These are phyloP conservation scores for Imbricaverruca yamaguchii DNA, from an alignment of 2,888 invertebrate species.

Conservation along the genomic window DNA sequence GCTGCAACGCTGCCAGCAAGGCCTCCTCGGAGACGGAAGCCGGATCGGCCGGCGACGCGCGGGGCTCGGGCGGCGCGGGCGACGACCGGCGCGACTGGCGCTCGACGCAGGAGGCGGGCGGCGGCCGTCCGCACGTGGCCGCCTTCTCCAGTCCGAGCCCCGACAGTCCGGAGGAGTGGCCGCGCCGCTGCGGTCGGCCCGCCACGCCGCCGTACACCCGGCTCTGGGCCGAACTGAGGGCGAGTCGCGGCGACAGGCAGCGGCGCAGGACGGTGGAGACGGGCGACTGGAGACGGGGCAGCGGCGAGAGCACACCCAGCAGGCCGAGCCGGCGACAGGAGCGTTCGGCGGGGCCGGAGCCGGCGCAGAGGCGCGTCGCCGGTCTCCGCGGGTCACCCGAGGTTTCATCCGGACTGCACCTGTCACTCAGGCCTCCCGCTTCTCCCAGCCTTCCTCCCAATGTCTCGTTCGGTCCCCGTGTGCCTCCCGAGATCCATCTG, in stretches of 20 bases:
- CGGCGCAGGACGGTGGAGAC: no score
- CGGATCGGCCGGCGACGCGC: background rate
- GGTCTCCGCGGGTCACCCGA: no score
- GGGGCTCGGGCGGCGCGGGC: no score
- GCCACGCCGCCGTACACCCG: background rate
- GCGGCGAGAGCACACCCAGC: no score
- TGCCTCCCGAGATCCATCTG: background rate
- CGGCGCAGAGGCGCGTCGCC: background rate
- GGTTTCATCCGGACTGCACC: no score
- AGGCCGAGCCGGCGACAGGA: background rate
- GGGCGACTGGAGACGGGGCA: no score
- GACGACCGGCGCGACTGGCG: no score
- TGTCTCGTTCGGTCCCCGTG: background rate
- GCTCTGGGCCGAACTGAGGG: no score
- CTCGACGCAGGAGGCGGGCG: background rate
- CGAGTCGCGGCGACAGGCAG: no score
- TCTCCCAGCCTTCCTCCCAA: no score
- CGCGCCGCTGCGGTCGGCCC: background rate
- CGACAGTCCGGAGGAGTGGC: constrained; percentile 3
- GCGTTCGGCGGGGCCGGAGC: background rate
- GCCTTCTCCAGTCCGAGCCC: constrained; percentile 11
- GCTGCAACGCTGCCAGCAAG: background rate
- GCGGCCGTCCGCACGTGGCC: background rate
- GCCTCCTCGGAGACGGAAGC: background rate
- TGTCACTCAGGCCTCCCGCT: no score